Evolutionary conservation across 2,888 invertebrate species (phyloP).

Genomic region (Rutpela maculata): DNA sequence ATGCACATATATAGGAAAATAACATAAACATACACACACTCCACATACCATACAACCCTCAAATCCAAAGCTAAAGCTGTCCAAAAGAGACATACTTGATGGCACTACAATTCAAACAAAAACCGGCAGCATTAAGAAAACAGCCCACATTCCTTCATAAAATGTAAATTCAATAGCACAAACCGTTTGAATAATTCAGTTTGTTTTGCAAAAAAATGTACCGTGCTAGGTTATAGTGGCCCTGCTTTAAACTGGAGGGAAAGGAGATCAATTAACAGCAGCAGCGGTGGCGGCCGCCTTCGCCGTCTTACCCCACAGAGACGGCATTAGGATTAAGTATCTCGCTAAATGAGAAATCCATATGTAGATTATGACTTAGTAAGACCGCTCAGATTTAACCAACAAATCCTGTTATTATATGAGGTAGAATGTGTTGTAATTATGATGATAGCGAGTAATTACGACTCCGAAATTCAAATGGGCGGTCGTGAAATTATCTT

Average conservation of each 20-base stretch:
- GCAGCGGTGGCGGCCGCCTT: conserved; percentile 60
- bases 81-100: not conserved
- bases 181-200: not conserved
- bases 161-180: not conserved
- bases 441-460: conserved; percentile 57
- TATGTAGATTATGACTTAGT: conserved; percentile 69
- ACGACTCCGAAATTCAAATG: conserved; percentile 12
- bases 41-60: too few relatives aligned
- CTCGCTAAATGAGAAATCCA: conserved; percentile 70
- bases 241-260: conserved; percentile 64
- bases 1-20: too few relatives aligned
- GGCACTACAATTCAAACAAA: not conserved
- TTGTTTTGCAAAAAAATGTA: conserved; percentile 25
- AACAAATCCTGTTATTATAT: conserved; percentile 60
- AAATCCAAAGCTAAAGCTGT: too few relatives aligned
- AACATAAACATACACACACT: too few relatives aligned
- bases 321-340: conserved; percentile 69
- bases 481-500: not conserved
- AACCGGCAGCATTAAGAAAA: conserved; percentile 24
- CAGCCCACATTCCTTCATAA: conserved; percentile 54
- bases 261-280: conserved; percentile 71
- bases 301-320: conserved; percentile 57
- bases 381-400: conserved; percentile 61
- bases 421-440: conserved; percentile 54
- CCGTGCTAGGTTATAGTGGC: conserved; percentile 57